Base-by-base conservation (phyloP, 2,888 invertebrate genomes). In the Epistrophella euchroma region DNA sequence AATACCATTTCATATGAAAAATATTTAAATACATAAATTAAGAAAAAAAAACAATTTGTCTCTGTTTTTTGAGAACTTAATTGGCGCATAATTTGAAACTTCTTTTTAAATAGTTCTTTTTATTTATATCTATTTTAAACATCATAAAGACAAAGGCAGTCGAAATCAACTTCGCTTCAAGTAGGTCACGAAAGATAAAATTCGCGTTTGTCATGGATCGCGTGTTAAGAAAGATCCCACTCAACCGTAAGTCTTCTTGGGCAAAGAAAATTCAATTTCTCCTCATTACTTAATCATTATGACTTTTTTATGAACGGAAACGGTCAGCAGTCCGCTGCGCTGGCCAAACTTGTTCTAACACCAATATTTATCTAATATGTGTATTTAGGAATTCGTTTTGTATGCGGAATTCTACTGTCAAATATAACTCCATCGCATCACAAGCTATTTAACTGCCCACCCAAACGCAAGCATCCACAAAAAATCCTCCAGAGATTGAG, bases 201-300 rank as follows among this genome's bases (percentile, higher is more conserved):
- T 52, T 68, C 58, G 35, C 68, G 56, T 66, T 77, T 68, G 45
- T 77, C 76, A 70, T 37, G 28, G 60, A 70, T 76, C 25, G 68
- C 70, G 32, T 60, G 60, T 40, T 68, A 19, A 76, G 17, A 15
- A 55, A 55, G 35, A 19, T 17, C n/a, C 55, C 25, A 52, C 40
- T 25, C 17, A 40, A 15, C 52, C 56, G n/a, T 28, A 55, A 55
- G 28, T 60, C 50, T 19, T n/a, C 10, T 37, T 13, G 32, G 2
- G 37, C 4, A 11, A 37, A 60, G 32, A 37, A 77, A 68, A 60
- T 77, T 35, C 62, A 78, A 71, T 71, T 78, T 62, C 71, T 71
- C 55, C 71, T 78, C 71, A 62, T 78, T 78, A 78, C 55, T 62
- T 55, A 78, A 71, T 78, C 62, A 71, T 62, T 55, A 77, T 52